Base-by-base conservation (phyloP, 2,888 invertebrate genomes). In the Scelioninae gen. 1 region DNA sequence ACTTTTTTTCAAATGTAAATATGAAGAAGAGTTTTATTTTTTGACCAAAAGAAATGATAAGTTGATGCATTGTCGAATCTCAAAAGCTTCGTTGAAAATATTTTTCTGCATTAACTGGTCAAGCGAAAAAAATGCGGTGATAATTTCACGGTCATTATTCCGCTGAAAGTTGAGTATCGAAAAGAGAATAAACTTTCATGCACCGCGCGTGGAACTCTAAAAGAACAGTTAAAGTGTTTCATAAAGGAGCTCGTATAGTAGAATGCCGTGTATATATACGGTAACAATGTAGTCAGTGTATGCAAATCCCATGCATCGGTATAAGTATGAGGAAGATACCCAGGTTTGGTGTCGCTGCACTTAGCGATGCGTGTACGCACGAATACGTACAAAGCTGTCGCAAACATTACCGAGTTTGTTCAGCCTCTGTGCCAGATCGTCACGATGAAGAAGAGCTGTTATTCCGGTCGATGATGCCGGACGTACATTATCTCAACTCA, bases 371-470 rank as follows among this genome's bases (percentile, higher is more conserved):
- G 82, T 82, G 77, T 79, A 82, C 75, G 56, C 75, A 62, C 65
- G 65, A 66, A 81, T 82, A 82, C 86, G 69, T 81, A 76, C 79
- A 69, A 69, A 79, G 82, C 75, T 84, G 87, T 87, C 83, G 90
- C 88, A 88, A 90, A 90, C 88, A 89, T 89, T 86, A 85, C 88
- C 83, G 80, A 88, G 89, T 90, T 87, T 88, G 88, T 89, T 88
- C 86, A 87, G 87, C 87, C 84, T 86, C 84, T 85, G 82, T 84
- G 78, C 76, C 71, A 62, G 65, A 77, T 77, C 56, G 53, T 62
- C 63, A 43, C 53, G 45, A 84, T 85, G 87, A 88, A 87, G 88
- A 86, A 87, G 85, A 65, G 55, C 32, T 63, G 63, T 63, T 56
- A 65, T 65, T 71, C 56, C 87, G 85, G 85, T 85, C 84, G 83